These are phyloP conservation scores for Pygocentrus nattereri DNA, from an alignment of 2,797 vertebrate genomes.

Conservation along the genomic window DNA sequence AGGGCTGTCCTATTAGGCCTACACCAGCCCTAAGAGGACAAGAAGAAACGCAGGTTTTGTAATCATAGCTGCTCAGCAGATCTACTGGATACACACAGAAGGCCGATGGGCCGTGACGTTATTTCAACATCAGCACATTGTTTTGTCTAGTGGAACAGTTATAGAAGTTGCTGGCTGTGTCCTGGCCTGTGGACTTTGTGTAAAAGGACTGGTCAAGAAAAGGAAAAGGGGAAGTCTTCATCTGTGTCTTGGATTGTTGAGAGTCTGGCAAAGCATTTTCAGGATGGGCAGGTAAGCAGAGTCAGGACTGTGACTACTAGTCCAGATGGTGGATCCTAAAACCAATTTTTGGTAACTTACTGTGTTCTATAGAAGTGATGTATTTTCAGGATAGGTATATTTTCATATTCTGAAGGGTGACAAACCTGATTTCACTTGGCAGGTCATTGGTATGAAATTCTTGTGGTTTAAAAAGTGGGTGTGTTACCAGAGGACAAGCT, in stretches of 20 bases:
- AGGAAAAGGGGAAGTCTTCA: background rate
- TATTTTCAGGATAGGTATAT: no score
- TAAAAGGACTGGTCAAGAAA: background rate
- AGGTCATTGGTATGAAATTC: no score
- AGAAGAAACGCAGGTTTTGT: no score
- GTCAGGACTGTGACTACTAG: background rate
- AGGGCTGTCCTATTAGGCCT: no score
- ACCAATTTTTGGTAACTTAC: background rate
- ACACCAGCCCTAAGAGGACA: no score
- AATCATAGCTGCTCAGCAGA: no score
- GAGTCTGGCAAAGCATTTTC: background rate
- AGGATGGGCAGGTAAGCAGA: constrained; percentile 1
- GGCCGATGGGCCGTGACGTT: no score
- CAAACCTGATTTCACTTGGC: no score
- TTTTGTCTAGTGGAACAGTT: background rate
- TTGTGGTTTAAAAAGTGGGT: no score
- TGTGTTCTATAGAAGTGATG: background rate
- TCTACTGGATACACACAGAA: background rate
- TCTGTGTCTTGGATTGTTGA: background rate
- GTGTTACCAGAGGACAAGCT: no score
- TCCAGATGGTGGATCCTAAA: background rate
- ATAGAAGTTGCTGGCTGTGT: background rate
- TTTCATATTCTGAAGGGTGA: no score
- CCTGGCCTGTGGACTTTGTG: background rate
- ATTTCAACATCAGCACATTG: background rate